Base-by-base conservation (phyloP, 2,888 invertebrate species). In the Latrodectus hesperus region DNA sequence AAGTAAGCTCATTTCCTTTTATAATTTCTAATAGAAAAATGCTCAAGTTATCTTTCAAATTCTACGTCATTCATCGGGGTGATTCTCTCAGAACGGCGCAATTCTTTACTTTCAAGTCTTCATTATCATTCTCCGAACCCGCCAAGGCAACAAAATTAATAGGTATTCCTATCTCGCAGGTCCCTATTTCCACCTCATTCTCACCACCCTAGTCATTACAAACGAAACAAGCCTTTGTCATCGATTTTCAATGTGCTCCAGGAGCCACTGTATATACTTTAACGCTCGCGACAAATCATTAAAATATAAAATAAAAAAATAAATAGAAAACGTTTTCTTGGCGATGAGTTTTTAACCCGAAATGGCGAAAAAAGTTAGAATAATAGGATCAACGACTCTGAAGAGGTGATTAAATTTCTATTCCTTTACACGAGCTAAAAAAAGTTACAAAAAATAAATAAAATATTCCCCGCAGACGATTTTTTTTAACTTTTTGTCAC, bases 321-420 rank as follows among this genome's bases (percentile, higher is more conserved):
- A 60, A n/a, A 12, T 12, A 12, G 12, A 60, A 60, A 11, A n/a
- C 60, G 10, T 60, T 60, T 60, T 60, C 60, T 60, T 60, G 9
- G 60, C 60, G 60, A 60, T 16, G 60, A 60, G n/a, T 60, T 60
- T 60, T 60, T 60, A 60, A 60, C 60, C 60, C 60, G 60, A 60
- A n/a, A 60, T 60, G 14, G 60, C 16, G 60, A 12, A 60, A 60
- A 22, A 4, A n/a, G 60, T 16, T 60, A 16, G 11, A n/a, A 60
- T 60, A 60, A 60, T n/a, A 60, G 60, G 60, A 60, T 60, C 60
- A 16, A 38, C 26, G 26, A 22, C 70, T 70, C 60, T 70, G 82
- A 82, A 65, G 67, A 75, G 75, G 75, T 70, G 75, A 82, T 82
- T 82, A 82, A 82, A 82, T 82, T 82, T 82, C 75, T 75, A 75